These are phyloP conservation scores for Anabacerthia variegaticeps DNA, from an alignment of 2,797 vertebrate species.

Conservation along the genomic window DNA sequence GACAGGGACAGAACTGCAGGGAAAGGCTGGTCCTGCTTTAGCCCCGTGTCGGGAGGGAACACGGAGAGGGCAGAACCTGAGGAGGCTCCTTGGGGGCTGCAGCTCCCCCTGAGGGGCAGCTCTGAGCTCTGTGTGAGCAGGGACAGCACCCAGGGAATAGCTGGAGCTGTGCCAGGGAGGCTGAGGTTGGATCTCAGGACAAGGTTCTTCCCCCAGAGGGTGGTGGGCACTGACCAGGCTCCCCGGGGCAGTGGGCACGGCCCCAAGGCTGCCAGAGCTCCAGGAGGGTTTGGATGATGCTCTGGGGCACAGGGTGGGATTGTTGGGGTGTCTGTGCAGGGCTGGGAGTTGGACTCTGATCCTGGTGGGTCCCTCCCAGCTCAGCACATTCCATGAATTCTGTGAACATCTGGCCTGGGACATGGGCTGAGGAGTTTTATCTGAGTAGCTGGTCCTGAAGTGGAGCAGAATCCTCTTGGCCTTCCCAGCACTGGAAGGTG, in stretches of 20 bases:
- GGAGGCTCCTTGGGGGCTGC: neutral
- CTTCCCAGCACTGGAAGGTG: neutral
- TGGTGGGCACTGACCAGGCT: neutral
- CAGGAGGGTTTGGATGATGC: neutral
- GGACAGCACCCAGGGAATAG: fast-evolving
- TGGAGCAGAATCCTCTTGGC: neutral
- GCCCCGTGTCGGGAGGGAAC: neutral
- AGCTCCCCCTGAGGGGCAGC: neutral
- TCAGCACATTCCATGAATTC: no score
- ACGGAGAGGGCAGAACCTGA: neutral
- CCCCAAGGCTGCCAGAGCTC: neutral
- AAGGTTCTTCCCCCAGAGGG: neutral
- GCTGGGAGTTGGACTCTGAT: neutral
- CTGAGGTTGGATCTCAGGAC: fast-evolving
- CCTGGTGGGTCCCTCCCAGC: neutral
- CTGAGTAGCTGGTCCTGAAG: neutral
- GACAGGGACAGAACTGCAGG: neutral
- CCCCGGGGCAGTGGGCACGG: neutral
- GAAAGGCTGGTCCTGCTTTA: neutral
- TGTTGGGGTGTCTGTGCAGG: neutral
- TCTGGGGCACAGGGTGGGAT: no score
- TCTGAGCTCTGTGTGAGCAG: neutral
- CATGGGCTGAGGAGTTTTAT: fast-evolving
- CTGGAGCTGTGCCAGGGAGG: neutral
- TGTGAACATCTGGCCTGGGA: neutral